Evolutionary conservation across 2,113 vertebrate species (phyloP).

Genomic region (Dryoscopus gambensis): DNA sequence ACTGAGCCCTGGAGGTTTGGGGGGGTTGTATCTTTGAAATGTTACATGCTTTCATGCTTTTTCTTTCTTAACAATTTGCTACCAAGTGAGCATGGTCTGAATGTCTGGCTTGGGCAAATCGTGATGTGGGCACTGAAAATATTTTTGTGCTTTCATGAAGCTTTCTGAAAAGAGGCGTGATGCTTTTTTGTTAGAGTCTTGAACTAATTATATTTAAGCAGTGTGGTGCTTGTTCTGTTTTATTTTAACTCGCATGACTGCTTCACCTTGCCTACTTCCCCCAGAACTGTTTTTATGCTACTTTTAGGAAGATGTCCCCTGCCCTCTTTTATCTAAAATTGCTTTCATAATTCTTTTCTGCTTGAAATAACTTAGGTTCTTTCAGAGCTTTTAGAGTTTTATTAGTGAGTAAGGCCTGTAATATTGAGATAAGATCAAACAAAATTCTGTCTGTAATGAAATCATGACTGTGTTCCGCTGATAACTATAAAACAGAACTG

Average conservation of each 20-base stretch:
- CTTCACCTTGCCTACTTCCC: background rate
- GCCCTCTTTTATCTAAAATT: background rate
- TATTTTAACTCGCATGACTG: background rate
- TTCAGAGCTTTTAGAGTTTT: constrained; percentile 3
- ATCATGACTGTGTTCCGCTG: background rate
- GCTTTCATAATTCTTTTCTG: constrained; percentile 7
- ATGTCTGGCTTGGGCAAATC: background rate
- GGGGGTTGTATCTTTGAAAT: background rate
- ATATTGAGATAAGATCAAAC: constrained; percentile 16
- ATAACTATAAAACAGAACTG: background rate
- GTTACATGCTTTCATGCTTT: background rate
- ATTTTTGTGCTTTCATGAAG: background rate
- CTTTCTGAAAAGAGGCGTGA: background rate
- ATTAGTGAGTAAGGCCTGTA: background rate
- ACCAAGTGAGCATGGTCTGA: background rate
- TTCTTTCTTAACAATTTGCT: background rate
- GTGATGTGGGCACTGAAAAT: background rate
- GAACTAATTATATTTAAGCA: background rate
- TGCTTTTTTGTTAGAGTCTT: background rate
- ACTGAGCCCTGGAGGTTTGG: background rate
- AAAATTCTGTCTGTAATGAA: constrained; percentile 23
- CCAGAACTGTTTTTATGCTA: background rate
- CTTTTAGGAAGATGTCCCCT: background rate
- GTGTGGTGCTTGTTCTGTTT: background rate
- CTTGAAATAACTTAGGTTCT: background rate